A percentile compares a stretch with the other conserved stretches of the same genome.
phyloP scores from a whole-genome alignment of 2,888 invertebrate genomes.

The Agonopterix alstromeriana region DNA sequence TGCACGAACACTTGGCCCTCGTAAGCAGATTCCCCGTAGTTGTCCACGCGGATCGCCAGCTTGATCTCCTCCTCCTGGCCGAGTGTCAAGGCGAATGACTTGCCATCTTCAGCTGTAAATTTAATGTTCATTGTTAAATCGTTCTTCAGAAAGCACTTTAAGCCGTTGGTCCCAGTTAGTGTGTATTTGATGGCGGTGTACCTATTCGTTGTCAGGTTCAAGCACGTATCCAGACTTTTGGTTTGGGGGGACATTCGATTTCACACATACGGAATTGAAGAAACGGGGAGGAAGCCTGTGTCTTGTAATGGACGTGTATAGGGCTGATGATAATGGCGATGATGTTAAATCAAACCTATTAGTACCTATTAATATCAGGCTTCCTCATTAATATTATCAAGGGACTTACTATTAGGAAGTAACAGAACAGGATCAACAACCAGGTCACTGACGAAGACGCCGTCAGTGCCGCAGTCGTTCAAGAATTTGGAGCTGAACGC shows the following conservation, averaged over 20 bases:
- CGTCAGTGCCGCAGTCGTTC: slow-evolving; percentile 93
- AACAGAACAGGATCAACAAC: slow-evolving; percentile 79
- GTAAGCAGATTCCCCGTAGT: slow-evolving; percentile 92
- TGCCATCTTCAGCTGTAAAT: slow-evolving; percentile 52
- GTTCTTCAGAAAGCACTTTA: too few species aligned
- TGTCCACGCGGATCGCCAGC: slow-evolving; percentile 84
- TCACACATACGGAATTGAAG: too few species aligned
- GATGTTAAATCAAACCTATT: too few species aligned
- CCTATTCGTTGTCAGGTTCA: too few species aligned
- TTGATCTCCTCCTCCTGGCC: slow-evolving; percentile 87
- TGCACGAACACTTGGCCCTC: slow-evolving; percentile 88
- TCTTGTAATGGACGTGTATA: too few species aligned
- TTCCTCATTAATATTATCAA: too few species aligned
- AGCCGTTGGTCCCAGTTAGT: neutral
- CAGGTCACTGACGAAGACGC: slow-evolving; percentile 90
- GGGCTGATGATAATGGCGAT: too few species aligned
- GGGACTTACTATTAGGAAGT: slow-evolving; percentile 73
- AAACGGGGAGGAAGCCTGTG: too few species aligned
- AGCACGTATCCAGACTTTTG: too few species aligned
- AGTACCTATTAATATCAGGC: too few species aligned
- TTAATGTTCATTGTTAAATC: neutral
- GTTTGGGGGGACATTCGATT: too few species aligned
- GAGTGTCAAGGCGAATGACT: slow-evolving; percentile 74
- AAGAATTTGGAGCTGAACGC: slow-evolving; percentile 91
- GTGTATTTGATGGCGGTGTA: neutral